Percentiles rank a stretch among this genome's conserved stretches.
phyloP scores from a whole-genome alignment of 1,140 invertebrate genomes.

The Microplitis mediator region DNA sequence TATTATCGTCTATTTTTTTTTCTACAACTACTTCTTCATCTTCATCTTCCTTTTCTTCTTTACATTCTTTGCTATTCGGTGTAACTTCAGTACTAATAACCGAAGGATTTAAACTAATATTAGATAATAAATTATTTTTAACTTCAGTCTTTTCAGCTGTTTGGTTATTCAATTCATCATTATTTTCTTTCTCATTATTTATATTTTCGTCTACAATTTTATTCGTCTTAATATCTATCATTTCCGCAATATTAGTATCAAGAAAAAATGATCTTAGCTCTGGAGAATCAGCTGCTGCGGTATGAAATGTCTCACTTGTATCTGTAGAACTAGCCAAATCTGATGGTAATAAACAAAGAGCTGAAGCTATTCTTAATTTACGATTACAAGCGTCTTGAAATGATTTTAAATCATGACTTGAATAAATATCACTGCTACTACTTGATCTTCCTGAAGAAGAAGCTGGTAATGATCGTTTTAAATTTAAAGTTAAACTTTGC shows the following conservation, averaged over 20 bases:
- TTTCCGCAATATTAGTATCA: neutral
- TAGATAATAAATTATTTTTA: neutral
- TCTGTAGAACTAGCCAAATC: constrained; percentile 58
- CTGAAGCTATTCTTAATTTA: constrained; percentile 53
- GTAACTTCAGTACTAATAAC: neutral
- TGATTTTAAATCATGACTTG: constrained; percentile 42
- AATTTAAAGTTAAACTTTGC: constrained; percentile 55
- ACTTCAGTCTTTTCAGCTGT: constrained; percentile 9
- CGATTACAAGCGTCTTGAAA: constrained; percentile 48
- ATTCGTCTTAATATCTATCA: neutral
- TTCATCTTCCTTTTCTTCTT: too few species aligned
- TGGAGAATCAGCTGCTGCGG: constrained; percentile 64
- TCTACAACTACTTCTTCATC: too few species aligned
- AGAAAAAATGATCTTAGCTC: constrained; percentile 42
- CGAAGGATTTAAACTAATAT: neutral
- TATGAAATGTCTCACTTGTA: constrained; percentile 75
- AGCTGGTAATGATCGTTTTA: constrained; percentile 53
- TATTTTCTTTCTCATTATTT: constrained; percentile 26
- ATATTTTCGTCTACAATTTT: constrained; percentile 30
- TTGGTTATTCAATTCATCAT: neutral
- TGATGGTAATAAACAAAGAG: constrained; percentile 47
- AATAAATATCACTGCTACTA: constrained; percentile 46
- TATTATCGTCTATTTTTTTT: neutral
- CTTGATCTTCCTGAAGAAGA: constrained; percentile 41
- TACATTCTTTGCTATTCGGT: neutral